phyloP scores from a whole-genome alignment of 2,888 invertebrate genomes.

The Polietes domitor region DNA sequence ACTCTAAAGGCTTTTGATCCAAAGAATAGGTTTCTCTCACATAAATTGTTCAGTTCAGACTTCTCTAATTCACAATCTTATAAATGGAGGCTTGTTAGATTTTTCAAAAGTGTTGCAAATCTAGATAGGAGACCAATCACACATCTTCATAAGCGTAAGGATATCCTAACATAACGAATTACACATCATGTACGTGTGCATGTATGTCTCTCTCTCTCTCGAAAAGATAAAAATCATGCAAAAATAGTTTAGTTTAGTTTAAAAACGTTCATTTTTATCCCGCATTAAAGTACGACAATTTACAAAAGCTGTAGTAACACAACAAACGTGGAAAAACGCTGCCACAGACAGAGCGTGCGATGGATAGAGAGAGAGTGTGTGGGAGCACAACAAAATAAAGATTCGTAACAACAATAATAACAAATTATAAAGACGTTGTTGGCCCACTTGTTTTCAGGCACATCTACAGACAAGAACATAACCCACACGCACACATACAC shows the following conservation, averaged over 20 bases:
- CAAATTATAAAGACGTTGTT: constrained; percentile 67
- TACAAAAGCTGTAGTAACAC: constrained; percentile 25
- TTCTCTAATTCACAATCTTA: too few relatives aligned
- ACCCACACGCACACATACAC: constrained; percentile 1
- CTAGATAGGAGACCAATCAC: neutral
- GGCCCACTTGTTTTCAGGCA: constrained; percentile 58
- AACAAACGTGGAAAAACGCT: neutral
- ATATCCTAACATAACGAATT: neutral
- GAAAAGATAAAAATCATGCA: neutral
- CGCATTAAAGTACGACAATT: constrained; percentile 8
- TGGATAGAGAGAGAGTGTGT: neutral
- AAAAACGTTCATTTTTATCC: neutral
- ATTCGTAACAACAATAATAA: constrained; percentile 63
- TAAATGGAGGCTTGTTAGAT: too few relatives aligned
- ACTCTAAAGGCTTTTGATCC: too few relatives aligned
- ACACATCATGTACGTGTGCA: neutral
- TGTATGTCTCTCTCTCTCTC: neutral
- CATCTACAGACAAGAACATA: neutral
- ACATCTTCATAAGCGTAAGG: neutral
- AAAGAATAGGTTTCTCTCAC: too few relatives aligned
- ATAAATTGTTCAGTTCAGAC: too few relatives aligned
- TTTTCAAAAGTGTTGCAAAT: too few relatives aligned
- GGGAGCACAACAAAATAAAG: constrained; percentile 26
- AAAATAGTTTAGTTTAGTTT: constrained; percentile 15
- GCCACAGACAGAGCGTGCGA: neutral